These are phyloP conservation scores for Colaptes auratus DNA, from an alignment of 2,113 vertebrate species.

Conservation along the genomic window DNA sequence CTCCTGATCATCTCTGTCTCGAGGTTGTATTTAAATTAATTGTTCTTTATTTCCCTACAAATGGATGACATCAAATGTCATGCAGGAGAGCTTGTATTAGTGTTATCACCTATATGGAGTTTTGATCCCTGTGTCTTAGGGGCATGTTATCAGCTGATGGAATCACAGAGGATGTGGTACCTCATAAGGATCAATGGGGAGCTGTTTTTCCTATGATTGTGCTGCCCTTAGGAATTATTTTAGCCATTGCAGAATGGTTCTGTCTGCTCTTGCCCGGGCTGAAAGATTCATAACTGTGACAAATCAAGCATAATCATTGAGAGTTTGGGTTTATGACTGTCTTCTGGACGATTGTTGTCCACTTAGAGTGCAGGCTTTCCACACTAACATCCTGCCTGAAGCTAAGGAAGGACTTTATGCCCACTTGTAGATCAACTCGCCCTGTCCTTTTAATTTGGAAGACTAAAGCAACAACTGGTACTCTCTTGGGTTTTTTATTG, in stretches of 20 bases:
- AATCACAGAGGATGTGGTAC: background rate
- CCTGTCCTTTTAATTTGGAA: constrained; percentile 1
- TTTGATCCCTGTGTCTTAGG: background rate
- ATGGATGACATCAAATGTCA: background rate
- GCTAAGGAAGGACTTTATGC: constrained; percentile 19
- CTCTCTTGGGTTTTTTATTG: background rate
- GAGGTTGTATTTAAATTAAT: background rate
- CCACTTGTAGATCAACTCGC: background rate
- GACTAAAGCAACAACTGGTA: background rate
- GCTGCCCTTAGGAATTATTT: background rate
- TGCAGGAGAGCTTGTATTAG: background rate
- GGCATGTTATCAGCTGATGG: background rate
- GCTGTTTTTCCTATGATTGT: background rate
- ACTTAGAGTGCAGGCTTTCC: background rate
- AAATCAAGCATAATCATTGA: background rate
- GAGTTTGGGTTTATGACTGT: background rate
- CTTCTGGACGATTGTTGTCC: background rate
- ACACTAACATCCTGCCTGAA: background rate
- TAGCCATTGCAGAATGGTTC: background rate
- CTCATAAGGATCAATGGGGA: rapidly evolving
- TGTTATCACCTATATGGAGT: background rate
- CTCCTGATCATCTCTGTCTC: background rate
- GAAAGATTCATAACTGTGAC: background rate
- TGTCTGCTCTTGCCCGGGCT: background rate
- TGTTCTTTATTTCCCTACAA: background rate